These are phyloP conservation scores for Apeira syringaria DNA, from an alignment of 2,888 invertebrate genomes.

Conservation along the genomic window DNA sequence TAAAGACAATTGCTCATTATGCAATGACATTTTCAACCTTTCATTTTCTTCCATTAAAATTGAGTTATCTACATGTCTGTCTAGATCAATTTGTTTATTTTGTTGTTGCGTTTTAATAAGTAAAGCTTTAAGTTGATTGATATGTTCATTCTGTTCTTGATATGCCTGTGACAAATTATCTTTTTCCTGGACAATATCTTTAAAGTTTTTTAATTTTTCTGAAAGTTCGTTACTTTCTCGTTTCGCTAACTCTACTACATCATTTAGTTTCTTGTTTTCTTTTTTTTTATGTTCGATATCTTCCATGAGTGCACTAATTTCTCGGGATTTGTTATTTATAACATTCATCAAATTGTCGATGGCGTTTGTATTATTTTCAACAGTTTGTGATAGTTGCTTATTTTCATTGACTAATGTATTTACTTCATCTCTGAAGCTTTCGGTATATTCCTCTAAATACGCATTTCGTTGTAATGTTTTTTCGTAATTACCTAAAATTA, in stretches of 20 bases:
- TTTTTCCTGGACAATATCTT: constrained; percentile 40
- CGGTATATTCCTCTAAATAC: constrained; percentile 55
- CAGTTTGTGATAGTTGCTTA: constrained; percentile 39
- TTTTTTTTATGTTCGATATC: constrained; percentile 48
- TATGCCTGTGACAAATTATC: constrained; percentile 38
- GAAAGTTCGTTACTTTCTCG: constrained; percentile 62
- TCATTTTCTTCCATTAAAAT: constrained; percentile 52
- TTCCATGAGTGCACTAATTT: constrained; percentile 50
- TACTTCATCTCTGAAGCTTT: constrained; percentile 46
- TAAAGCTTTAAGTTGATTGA: constrained; percentile 38
- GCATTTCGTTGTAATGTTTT: constrained; percentile 52
- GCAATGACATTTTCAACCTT: constrained; percentile 44
- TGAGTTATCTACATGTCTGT: constrained; percentile 39
- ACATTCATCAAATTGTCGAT: constrained; percentile 53
- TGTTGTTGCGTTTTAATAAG: constrained; percentile 38
- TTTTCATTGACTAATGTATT: constrained; percentile 49
- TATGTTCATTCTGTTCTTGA: constrained; percentile 37
- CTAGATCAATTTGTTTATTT: constrained; percentile 40
- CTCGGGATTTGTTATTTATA: constrained; percentile 53
- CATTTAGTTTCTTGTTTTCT: constrained; percentile 45
- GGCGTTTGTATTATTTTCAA: constrained; percentile 50
- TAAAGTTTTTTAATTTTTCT: constrained; percentile 50
- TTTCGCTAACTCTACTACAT: constrained; percentile 49
- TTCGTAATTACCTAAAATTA: constrained; percentile 55
- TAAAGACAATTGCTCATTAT: constrained; percentile 43